Evolutionary conservation across 1,140 invertebrate genomes (phyloP), one percentile per base, ranked within the genome.

Genomic region (Microvelia longipes): DNA sequence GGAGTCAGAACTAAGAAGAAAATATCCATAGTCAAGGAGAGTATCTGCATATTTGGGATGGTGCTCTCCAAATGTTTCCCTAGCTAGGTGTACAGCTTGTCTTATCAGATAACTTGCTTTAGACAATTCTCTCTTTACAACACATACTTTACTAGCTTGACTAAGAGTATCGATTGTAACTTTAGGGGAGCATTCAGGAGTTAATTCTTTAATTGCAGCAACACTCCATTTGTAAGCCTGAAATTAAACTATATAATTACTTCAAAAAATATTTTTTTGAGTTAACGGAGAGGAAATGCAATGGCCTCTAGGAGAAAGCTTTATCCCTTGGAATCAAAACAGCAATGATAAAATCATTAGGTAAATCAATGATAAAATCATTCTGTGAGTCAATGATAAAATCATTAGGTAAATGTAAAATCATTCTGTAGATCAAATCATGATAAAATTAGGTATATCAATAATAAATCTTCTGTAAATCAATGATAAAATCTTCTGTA

Each of bases 11-110:
- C 95, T 94, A 50, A 94, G 83, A 74, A 95, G 81, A 77, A 91
- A 95, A 82, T 92, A 95, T 67, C 90, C 93, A 78, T 92, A 94
- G 81, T 94, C 92, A 68, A 91, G 82, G 35, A 96, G 80, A 28
- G 89, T 85, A 77, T 93, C 90, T 29, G 92, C 88, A 77, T 90
- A 90, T 73, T 88, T 88, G 28, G 89, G 90, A 82, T 94, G 90
- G 1, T 84, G 77, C 0, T 79, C 77, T 1, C 87, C 88, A 81
- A 89, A 91, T 35, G 84, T 76, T 80, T 87, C 85, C 70, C 85
- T 85, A 0, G 91, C 88, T 70, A 88, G 81, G 71, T 85, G 83
- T 26, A 93, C 85, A 13, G 91, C 92, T 81, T 93, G 88, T 73
- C 86, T 86, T 72, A 94, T 91, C 25, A 94, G 80, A 29, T 91